Conservation (phyloP, 30 jellyfish, hydroid and myxozoan species). For the Aurelia aurita complex sp. Pacific region DNA sequence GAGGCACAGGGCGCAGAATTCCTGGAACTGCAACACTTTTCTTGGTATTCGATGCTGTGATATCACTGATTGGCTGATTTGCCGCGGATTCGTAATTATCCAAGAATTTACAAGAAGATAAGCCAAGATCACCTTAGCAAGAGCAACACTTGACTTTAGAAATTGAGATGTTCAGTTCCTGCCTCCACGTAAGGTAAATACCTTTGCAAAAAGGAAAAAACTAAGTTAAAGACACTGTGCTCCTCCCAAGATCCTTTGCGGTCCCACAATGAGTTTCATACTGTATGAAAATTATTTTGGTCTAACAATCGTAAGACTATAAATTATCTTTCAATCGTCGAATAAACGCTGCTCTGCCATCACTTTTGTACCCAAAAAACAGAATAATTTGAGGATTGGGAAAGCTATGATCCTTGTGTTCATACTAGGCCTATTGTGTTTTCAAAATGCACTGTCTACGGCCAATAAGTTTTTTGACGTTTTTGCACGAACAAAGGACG, state of each 20-base stretch:
- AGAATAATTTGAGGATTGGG: too few species aligned
- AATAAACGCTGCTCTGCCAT: too few species aligned
- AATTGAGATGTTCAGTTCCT: conserved; percentile 23
- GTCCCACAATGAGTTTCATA: too few species aligned
- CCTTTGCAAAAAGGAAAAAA: conserved; percentile 20
- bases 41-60: not conserved
- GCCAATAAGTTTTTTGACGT: too few species aligned
- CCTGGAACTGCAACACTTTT: not conserved
- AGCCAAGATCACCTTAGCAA: not conserved
- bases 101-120: not conserved
- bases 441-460: too few species aligned
- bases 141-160: conserved; percentile 1
- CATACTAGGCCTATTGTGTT: too few species aligned
- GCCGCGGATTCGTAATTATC: conserved; percentile 4
- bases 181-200: conserved; percentile 49
- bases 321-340: too few species aligned
- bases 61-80: not conserved
- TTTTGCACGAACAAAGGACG: too few species aligned
- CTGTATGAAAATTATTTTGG: too few species aligned
- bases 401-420: too few species aligned
- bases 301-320: too few species aligned
- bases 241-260: not conserved
- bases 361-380: too few species aligned
- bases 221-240: not conserved
- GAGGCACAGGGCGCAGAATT: not conserved